Evolutionary conservation across 2,888 invertebrate species (phyloP).

Genomic region (Aethes cnicana): DNA sequence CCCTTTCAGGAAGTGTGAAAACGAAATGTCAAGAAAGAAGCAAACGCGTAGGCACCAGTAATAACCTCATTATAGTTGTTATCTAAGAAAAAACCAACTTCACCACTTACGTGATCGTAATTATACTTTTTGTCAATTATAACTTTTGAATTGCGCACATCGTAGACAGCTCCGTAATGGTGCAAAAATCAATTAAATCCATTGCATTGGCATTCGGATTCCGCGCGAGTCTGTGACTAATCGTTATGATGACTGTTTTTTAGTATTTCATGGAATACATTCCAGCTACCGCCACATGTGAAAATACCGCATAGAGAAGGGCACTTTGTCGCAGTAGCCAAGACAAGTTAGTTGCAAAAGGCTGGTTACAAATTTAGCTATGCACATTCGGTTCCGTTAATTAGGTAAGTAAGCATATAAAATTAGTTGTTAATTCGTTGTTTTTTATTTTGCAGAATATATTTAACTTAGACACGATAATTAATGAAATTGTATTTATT

Average conservation of each 20-base stretch:
- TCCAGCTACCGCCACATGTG: constrained; percentile 21
- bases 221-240: constrained; percentile 25
- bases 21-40: background rate
- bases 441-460: too few relatives aligned
- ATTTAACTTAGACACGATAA: too few relatives aligned
- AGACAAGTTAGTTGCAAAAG: constrained; percentile 8
- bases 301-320: constrained; percentile 20
- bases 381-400: too few relatives aligned
- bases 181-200: constrained; percentile 27
- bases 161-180: constrained; percentile 22
- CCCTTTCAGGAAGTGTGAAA: background rate
- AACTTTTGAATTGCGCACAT: constrained; percentile 22
- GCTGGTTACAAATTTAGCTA: too few relatives aligned
- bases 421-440: too few relatives aligned
- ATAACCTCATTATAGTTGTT: too few relatives aligned
- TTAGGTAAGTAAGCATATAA: too few relatives aligned
- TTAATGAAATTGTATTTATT: too few relatives aligned
- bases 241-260: constrained; percentile 28
- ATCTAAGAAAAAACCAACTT: too few relatives aligned
- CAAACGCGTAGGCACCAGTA: too few relatives aligned
- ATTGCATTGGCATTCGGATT: constrained; percentile 20
- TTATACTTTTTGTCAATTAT: constrained; percentile 14
- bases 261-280: constrained; percentile 28
- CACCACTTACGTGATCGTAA: background rate
- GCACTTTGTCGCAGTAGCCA: constrained; percentile 11